Conservation (phyloP, 2,888 invertebrate species). For the Heteromurus nitidus region DNA sequence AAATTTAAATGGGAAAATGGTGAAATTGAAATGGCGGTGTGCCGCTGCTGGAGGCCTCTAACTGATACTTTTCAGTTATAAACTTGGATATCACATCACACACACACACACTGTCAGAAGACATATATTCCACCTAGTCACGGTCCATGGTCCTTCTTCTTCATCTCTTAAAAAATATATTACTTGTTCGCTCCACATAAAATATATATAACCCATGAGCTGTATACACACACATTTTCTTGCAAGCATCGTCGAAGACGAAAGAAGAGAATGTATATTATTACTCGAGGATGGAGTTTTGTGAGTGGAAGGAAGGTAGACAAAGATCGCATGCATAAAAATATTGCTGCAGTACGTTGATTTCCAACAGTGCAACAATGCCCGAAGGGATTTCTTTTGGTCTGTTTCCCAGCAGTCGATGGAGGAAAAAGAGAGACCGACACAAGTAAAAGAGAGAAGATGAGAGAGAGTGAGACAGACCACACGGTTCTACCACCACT, state of each 20-base stretch:
- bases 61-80: conserved; percentile 32
- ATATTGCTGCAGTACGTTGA: conserved; percentile 17
- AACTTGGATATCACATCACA: too few species aligned
- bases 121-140: too few species aligned
- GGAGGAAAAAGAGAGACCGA: conserved; percentile 51
- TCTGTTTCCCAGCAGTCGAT: conserved; percentile 54
- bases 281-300: too few species aligned
- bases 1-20: conserved; percentile 34
- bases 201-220: too few species aligned
- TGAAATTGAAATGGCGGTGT: conserved; percentile 47
- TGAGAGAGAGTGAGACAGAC: conserved; percentile 42
- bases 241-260: too few species aligned
- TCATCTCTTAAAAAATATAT: too few species aligned
- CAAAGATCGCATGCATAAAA: conserved; percentile 9
- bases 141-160: too few species aligned
- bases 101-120: too few species aligned
- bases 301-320: background rate
- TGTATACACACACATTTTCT: too few species aligned
- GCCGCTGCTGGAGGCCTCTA: conserved; percentile 40
- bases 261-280: too few species aligned
- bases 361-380: conserved; percentile 61
- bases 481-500: conserved; percentile 48
- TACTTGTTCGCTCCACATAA: too few species aligned
- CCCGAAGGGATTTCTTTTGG: conserved; percentile 58
- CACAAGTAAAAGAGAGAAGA: conserved; percentile 38